A percentile compares a stretch with the other conserved stretches of the same genome.
These are phyloP conservation scores for Synergus japonicus DNA, from an alignment of 2,888 invertebrate species.

Conservation along the genomic window DNA sequence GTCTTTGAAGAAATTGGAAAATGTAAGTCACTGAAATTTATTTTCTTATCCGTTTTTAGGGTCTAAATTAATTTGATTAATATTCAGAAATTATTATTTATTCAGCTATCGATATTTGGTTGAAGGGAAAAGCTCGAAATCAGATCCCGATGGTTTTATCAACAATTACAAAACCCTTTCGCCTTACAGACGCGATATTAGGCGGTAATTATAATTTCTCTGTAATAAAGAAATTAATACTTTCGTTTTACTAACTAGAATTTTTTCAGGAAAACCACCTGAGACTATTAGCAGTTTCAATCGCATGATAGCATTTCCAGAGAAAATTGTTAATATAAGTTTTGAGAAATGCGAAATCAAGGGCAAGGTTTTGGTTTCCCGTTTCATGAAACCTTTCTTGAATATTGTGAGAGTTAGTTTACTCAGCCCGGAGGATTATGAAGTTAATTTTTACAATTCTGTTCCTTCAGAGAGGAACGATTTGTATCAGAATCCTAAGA, in stretches of 20 bases:
- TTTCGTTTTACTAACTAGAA: not conserved
- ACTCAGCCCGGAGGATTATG: constrained; percentile 54
- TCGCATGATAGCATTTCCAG: constrained; percentile 58
- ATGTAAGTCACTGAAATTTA: constrained; percentile 59
- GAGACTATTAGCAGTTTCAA: constrained; percentile 55
- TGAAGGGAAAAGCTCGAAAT: constrained; percentile 67
- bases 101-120: constrained; percentile 67
- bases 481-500: constrained; percentile 59
- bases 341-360: constrained; percentile 61
- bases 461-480: constrained; percentile 61
- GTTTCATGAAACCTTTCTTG: constrained; percentile 63
- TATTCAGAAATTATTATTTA: not conserved
- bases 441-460: constrained; percentile 64
- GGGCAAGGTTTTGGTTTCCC: constrained; percentile 58
- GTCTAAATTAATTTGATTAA: not conserved
- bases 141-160: constrained; percentile 72
- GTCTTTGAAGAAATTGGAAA: constrained; percentile 70
- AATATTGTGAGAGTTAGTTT: constrained; percentile 63
- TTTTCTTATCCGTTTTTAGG: not conserved
- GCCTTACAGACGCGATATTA: constrained; percentile 64
- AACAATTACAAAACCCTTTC: constrained; percentile 67
- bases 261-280: constrained; percentile 56
- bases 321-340: constrained; percentile 54
- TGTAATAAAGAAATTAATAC: constrained; percentile 6
- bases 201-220: constrained; percentile 54